Base-by-base conservation (phyloP, 37 sponge, comb jelly and placozoan genomes). In the Halisarca cf. caerulea region DNA sequence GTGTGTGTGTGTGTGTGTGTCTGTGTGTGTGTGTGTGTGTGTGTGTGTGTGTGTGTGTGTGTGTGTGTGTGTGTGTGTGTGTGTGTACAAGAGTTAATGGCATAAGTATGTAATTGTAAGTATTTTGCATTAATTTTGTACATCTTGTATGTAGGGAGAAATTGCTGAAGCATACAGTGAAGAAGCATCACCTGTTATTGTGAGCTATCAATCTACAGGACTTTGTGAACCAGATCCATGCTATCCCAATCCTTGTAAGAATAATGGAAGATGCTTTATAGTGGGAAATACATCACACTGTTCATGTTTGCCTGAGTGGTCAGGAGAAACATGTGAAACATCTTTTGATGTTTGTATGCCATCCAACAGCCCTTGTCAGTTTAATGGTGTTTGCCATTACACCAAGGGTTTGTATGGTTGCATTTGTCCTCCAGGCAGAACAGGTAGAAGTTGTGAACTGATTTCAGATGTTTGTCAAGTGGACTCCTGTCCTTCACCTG, bases 401-500 rank as follows among this genome's bases (percentile, higher is more conserved):
- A 37, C 36, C 2, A 41, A 25, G 1, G 77, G 24, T 21, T 41
- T 37, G 2, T 74, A 36, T 74, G 42, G 11, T 25, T 74, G 77
- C 25, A 23, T 37, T 1, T 74, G 77, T 37, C 77, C 42, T 37
- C 24, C 41, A 40, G 45, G 45, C 37, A 71, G 72, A 33, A 40
- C 77, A 24, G 77, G 77, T 36, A 33, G 41, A 71, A 74, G 45
- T 44, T 74, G 77, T 74, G 77, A 74, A 74, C 77, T 74, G 77
- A 37, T 40, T 25, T n/a, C 30, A 15, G 24, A 74, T 38, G 24
- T 40, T 40, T 74, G 77, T 37, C 36, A 40, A n/a, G 9, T 33
- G 2, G 25, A 41, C 18, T 37, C 44, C 15, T 74, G 77, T 41
- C 24, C 45, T 8, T 20, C 77, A 2, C 2, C 2, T 38, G 18